phyloP scores from a whole-genome alignment of 2,888 invertebrate species.

The Ectemnius continuus region DNA sequence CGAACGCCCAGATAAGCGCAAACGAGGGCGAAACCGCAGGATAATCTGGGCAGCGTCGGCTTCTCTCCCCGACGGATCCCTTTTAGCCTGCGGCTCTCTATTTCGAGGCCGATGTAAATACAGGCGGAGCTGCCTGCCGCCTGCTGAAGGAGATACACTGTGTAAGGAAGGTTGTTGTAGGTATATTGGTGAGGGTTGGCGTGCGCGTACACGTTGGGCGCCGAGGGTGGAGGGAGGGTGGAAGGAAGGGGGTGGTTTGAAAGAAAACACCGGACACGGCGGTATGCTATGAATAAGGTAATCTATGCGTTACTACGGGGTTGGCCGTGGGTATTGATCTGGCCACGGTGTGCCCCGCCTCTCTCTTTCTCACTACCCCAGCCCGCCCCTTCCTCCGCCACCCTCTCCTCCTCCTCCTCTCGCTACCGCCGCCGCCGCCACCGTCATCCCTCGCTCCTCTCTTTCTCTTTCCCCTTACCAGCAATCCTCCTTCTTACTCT shows the following conservation, averaged over 20 bases:
- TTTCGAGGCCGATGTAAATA: constrained; percentile 46
- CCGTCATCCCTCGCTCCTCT: neutral
- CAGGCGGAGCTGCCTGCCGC: too few species aligned
- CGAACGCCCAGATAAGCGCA: neutral
- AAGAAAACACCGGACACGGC: constrained; percentile 48
- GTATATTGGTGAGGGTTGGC: too few species aligned
- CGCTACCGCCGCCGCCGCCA: too few species aligned
- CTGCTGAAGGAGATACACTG: neutral
- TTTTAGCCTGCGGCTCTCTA: constrained; percentile 30
- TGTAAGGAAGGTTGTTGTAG: neutral
- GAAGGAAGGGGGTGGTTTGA: constrained; percentile 16
- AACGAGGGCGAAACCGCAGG: neutral
- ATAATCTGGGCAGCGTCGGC: neutral
- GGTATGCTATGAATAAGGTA: constrained; percentile 69
- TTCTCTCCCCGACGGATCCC: constrained; percentile 19
- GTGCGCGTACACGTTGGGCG: too few species aligned
- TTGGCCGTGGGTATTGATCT: constrained; percentile 72
- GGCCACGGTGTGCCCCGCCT: constrained; percentile 66
- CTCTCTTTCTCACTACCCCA: constrained; percentile 46
- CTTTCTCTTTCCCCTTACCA: neutral
- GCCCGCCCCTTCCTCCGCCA: neutral
- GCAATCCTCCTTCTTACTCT: neutral
- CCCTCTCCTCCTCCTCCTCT: constrained; percentile 6
- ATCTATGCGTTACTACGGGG: constrained; percentile 70
- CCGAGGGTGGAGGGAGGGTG: neutral